Evolutionary conservation across 2,113 vertebrate genomes (phyloP), one percentile per base, ranked within the genome.

Genomic region (Telmatochromis sp.): DNA sequence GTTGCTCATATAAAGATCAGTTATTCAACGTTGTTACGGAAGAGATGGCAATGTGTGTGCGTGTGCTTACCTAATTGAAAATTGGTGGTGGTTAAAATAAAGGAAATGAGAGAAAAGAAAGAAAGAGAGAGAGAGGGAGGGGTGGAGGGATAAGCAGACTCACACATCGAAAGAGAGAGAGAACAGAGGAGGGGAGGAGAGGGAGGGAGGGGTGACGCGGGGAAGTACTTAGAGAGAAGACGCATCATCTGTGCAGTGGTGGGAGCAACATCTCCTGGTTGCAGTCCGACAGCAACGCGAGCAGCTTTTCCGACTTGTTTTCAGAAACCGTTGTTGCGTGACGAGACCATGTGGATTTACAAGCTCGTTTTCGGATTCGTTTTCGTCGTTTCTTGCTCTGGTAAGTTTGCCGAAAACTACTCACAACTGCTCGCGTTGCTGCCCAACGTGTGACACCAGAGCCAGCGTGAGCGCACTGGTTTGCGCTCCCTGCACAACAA

Each of bases 201-300:
- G 83, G 26, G 50, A 17, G 13, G 33, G 35, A 45, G 14, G 80
- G 84, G 55, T 54, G 83, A 33, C 84, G 81, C 13, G 88, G 87
- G 50, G 53, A 87, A 92, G 87, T 95, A 94, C 92, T 94, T 92
- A 93, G 93, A 93, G 92, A 90, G 89, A 87, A 93, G 93, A 93
- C 90, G 91, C 95, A 95, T 95, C 94, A 85, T 94, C 90, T 89
- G 90, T 91, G 93, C 94, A 91, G 94, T 81, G 93, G 89, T 94
- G 89, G 85, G 91, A 80, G 92, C 83, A 91, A 93, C 93, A 91
- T 93, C 92, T 93, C 88, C 51, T 40, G 80, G 79, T 91, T 35
- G 79, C 89, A 60, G 86, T 86, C 81, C 42, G 54, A 75, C 87
- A 73, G 83, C 83, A 7, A 86, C 35, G 79, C 79, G 15, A 45